Percentiles rank a stretch among this genome's conserved stretches.
phyloP scores from a whole-genome alignment of 64 coral and sea anemone species.

The Dendrophyllia cribrosa region DNA sequence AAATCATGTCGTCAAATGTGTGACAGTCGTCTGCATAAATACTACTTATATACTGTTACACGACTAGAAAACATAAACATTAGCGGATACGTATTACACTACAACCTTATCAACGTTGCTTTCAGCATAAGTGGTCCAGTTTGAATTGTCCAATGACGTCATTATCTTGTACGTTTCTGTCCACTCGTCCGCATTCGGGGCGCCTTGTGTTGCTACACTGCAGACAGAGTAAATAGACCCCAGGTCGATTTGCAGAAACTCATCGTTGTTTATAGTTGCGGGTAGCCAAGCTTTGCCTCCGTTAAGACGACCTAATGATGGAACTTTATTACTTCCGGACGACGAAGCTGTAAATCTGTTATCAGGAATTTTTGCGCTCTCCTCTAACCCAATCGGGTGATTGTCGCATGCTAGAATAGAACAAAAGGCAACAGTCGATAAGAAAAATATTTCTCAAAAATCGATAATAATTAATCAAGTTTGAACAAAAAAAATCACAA shows the following conservation, averaged over 20 bases:
- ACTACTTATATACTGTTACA: too few relatives aligned
- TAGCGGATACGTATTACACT: too few relatives aligned
- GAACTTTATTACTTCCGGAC: neutral
- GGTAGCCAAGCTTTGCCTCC: neutral
- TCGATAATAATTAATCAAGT: too few relatives aligned
- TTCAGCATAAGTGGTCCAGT: neutral
- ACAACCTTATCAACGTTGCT: neutral
- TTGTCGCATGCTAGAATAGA: neutral
- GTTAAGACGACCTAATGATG: neutral
- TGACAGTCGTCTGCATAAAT: too few relatives aligned
- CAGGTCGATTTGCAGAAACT: neutral
- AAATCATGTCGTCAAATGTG: too few relatives aligned
- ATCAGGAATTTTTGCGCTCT: neutral
- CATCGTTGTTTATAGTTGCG: neutral
- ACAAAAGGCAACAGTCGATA: too few relatives aligned
- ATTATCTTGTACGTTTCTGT: neutral
- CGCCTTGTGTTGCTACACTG: neutral
- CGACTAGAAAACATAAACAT: too few relatives aligned
- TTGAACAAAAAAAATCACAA: too few relatives aligned
- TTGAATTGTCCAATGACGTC: constrained; percentile 4
- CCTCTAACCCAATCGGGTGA: neutral
- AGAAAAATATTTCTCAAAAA: too few relatives aligned
- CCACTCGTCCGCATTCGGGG: neutral
- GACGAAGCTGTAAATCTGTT: neutral
- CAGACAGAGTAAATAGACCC: neutral